phyloP scores from a whole-genome alignment of 2,888 invertebrate genomes.

The Cepaea hortensis region DNA sequence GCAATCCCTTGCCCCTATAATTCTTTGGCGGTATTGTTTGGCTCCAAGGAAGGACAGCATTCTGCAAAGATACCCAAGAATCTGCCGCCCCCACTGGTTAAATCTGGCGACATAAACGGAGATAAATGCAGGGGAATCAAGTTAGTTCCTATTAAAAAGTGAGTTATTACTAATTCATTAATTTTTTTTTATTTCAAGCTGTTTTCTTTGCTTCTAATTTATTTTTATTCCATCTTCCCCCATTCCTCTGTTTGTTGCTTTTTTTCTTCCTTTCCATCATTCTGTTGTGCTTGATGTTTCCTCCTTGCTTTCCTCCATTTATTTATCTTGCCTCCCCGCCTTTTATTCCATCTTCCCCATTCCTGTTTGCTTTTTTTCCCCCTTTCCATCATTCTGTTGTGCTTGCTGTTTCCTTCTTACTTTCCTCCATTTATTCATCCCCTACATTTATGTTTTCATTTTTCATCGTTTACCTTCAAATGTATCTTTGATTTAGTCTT shows the following conservation, averaged over 20 bases:
- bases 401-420: background rate
- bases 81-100: slow-evolving; percentile 48
- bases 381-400: background rate
- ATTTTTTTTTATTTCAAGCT: background rate
- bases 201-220: background rate
- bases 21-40: background rate
- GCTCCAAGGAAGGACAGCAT: background rate
- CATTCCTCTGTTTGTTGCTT: background rate
- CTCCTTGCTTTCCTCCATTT: background rate
- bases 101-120: slow-evolving; percentile 22
- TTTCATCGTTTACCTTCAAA: no score
- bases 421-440: background rate
- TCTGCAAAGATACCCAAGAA: slow-evolving; percentile 48
- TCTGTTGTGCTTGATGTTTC: background rate
- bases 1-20: slow-evolving; percentile 22
- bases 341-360: background rate
- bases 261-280: background rate
- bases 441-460: background rate
- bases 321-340: background rate
- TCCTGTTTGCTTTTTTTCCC: background rate
- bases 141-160: slow-evolving; percentile 41
- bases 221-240: background rate
- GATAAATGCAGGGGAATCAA: slow-evolving; percentile 16
- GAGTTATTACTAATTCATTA: background rate
- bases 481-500: no score